Evolutionary conservation across 2,888 invertebrate species (phyloP), one percentile per base, ranked within the genome.

Genomic region (Caenorhabditis angaria): DNA sequence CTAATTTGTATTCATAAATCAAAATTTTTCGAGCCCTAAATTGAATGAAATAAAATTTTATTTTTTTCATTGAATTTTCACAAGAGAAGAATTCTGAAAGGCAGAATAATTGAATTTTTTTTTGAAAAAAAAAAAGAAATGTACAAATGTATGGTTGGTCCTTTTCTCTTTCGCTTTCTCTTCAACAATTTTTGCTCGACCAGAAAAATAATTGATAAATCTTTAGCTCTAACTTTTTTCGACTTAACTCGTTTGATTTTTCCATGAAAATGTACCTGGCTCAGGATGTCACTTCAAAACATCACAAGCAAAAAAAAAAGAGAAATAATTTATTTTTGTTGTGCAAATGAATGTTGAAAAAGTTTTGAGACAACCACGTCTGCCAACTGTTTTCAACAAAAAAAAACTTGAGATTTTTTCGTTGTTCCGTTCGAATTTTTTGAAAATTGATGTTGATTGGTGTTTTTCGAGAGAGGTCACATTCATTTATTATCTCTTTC

Each of bases 361-460:
- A 41, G 41, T 41, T 41, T 41, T 41, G 41, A 41, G 41, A 41
- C 41, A n/a, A n/a, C n/a, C n/a, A n/a, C n/a, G n/a, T n/a, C n/a
- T n/a, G 41, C 14, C 41, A 41, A 41, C 41, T 41, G 41, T 41
- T 41, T 41, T 41, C 41, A 41, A 41, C 41, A 41, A 41, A 41
- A 18, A 18, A 18, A 41, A 41, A 3, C 41, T 12, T 18, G 41
- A 3, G 10, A 2, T 6, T 41, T 41, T 41, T 41, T 41, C 18
- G 8, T 41, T 18, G 41, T 41, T 41, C 41, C 10, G 10, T 41
- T 14, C 14, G 2, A 18, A 18, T 41, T 41, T 18, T 41, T 12
- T 41, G 41, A 32, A 32, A 32, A 32, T 8, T 32, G 32, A 41
- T n/a, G n/a, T n/a, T n/a, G 18, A 41, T 41, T 12, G 6, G 41